These are phyloP conservation scores for Rhopalosiphum padi DNA, from an alignment of 1,140 invertebrate species.

Conservation along the genomic window DNA sequence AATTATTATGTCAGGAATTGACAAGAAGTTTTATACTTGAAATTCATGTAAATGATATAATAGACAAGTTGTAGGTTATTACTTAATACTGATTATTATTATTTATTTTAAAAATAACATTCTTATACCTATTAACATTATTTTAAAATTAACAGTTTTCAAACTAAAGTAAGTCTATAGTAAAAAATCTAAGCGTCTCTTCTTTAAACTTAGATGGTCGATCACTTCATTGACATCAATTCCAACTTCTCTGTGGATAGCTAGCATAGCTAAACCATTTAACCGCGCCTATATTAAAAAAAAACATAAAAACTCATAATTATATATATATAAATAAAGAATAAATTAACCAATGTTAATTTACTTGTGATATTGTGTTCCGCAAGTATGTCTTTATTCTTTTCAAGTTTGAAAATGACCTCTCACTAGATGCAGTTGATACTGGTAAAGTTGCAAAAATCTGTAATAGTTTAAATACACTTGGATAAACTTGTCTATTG, in stretches of 20 bases:
- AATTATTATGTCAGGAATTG: not conserved
- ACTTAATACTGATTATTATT: not conserved
- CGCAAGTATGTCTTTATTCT: constrained; percentile 13
- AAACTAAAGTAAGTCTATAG: not conserved
- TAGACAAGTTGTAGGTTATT: not conserved
- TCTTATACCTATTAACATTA: not conserved
- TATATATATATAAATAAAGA: not conserved
- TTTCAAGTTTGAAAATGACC: not conserved
- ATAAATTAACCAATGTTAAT: not conserved
- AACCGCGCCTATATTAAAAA: not conserved
- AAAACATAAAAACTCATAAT: not conserved
- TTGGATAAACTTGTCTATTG: constrained; percentile 12
- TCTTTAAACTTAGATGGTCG: not conserved
- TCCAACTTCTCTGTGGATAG: constrained; percentile 4
- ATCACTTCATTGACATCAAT: not conserved
- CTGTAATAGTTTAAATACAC: not conserved
- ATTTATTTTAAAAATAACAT: not conserved
- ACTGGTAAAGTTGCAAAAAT: constrained; percentile 18
- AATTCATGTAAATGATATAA: not conserved
- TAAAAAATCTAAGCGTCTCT: constrained; percentile 22
- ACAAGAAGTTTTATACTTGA: not conserved
- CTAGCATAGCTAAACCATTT: constrained; percentile 15
- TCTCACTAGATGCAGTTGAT: constrained; percentile 21
- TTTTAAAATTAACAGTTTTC: constrained; percentile 11
- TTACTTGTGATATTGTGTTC: constrained; percentile 20